Conservation (phyloP, 2,797 vertebrate genomes). For the Coendou prehensilis region DNA sequence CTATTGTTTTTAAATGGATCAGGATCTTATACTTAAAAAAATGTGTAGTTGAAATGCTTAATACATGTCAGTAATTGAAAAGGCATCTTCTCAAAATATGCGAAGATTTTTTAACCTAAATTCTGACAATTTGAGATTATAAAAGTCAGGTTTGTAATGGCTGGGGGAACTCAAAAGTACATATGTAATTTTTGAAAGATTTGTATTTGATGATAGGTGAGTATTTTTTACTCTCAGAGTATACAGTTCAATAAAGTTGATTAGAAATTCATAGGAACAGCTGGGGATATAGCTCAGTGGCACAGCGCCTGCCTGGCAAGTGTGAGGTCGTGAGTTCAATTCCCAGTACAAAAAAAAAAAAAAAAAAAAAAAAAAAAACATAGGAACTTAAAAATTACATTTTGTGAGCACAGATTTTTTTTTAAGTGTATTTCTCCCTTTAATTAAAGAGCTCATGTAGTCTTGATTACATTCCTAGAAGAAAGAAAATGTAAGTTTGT, state of each 20-base stretch:
- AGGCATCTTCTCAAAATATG: slow-evolving; percentile 87
- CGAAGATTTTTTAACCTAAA: slow-evolving; percentile 91
- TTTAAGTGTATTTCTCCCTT: not conserved
- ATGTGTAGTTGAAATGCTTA: slow-evolving; percentile 23
- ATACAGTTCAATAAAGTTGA: slow-evolving; percentile 62
- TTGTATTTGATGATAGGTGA: slow-evolving; percentile 89
- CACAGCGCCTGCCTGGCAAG: too few species aligned
- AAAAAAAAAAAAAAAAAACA: too few species aligned
- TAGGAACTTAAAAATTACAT: not conserved
- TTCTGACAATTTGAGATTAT: slow-evolving; percentile 88
- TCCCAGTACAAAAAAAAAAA: too few species aligned
- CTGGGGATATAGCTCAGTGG: too few species aligned
- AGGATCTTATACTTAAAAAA: slow-evolving; percentile 29
- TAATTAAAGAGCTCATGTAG: slow-evolving; percentile 20
- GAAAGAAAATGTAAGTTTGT: slow-evolving; percentile 39
- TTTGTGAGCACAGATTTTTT: slow-evolving; percentile 52
- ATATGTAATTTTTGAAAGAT: slow-evolving; percentile 89
- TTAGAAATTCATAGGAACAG: slow-evolving; percentile 46
- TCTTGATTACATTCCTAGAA: slow-evolving; percentile 46
- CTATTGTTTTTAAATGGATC: not conserved
- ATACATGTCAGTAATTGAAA: slow-evolving; percentile 5
- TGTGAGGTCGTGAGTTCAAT: too few species aligned
- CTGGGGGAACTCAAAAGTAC: slow-evolving; percentile 91
- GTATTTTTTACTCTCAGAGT: not conserved
- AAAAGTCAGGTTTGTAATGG: slow-evolving; percentile 78